Percentiles rank a stretch among this genome's conserved stretches.
Evolutionary conservation across 2,113 vertebrate genomes (phyloP).

Genomic region (Dicrurus megarhynchus): DNA sequence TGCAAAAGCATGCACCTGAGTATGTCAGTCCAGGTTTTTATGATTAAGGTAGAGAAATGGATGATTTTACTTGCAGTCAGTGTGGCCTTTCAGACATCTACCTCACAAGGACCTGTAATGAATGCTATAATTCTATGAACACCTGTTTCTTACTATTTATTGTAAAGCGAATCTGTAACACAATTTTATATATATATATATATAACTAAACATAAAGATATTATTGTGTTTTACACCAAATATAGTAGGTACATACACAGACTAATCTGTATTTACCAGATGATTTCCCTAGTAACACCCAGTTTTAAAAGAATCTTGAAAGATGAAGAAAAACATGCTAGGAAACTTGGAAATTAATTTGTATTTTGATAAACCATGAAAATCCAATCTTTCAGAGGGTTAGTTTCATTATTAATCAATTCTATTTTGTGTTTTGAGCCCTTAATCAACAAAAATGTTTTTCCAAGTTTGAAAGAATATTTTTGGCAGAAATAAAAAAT

Average conservation of each 20-base stretch:
- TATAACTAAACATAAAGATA: neutral
- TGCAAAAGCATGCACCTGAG: neutral
- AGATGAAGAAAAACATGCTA: neutral
- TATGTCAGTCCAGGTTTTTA: neutral
- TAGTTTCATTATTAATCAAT: neutral
- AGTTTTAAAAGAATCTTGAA: neutral
- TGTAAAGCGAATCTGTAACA: neutral
- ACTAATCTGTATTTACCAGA: neutral
- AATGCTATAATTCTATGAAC: neutral
- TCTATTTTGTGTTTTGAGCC: neutral
- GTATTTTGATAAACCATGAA: neutral
- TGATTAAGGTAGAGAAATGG: neutral
- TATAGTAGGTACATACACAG: neutral
- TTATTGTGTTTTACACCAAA: neutral
- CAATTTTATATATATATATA: neutral
- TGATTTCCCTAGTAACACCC: neutral
- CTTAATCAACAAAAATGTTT: neutral
- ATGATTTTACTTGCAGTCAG: neutral
- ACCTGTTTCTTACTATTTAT: neutral
- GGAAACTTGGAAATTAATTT: neutral
- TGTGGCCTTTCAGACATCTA: neutral
- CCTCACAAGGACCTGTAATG: neutral
- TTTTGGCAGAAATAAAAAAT: neutral
- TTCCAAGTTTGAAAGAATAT: neutral
- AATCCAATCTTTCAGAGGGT: rapidly evolving